Conservation (phyloP, 2,888 invertebrate species). For the Brachyopa scutellaris region DNA sequence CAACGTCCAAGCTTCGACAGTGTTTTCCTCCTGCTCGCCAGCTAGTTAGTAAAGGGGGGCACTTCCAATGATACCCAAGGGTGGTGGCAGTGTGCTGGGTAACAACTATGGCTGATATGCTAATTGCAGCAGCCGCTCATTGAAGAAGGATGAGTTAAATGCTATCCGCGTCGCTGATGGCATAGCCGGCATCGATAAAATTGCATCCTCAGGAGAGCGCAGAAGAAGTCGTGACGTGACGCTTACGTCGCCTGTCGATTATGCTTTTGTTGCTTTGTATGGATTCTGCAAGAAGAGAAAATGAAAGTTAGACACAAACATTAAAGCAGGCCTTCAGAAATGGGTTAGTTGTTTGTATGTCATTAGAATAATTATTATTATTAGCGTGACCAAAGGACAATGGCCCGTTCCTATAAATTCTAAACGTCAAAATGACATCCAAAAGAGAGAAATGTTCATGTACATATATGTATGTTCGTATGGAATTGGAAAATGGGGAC, state of each 20-base stretch:
- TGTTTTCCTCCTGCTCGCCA: neutral
- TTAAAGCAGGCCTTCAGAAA: constrained; percentile 29
- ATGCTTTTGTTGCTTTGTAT: neutral
- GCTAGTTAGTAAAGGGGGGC: constrained; percentile 8
- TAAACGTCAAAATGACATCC: constrained; percentile 20
- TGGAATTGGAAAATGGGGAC: constrained; percentile 36
- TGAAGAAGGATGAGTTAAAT: constrained; percentile 61
- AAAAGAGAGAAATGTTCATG: neutral
- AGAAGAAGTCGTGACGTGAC: constrained; percentile 58
- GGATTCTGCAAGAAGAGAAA: constrained; percentile 46
- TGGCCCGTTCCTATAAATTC: constrained; percentile 14
- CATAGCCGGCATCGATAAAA: constrained; percentile 69
- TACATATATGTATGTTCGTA: too few relatives aligned
- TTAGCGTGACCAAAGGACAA: constrained; percentile 64
- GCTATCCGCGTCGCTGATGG: constrained; percentile 66
- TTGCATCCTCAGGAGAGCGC: constrained; percentile 42
- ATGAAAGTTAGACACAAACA: constrained; percentile 45
- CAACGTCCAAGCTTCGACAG: constrained; percentile 33
- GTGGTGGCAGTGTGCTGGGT: constrained; percentile 21
- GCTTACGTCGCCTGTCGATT: constrained; percentile 46
- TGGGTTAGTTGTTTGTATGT: constrained; percentile 62
- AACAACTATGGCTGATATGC: constrained; percentile 62
- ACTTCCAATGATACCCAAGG: constrained; percentile 39
- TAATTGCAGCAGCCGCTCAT: constrained; percentile 64
- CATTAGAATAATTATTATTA: constrained; percentile 61